Percentiles rank a stretch among this genome's conserved stretches.
Evolutionary conservation across 2,888 invertebrate species (phyloP).

Genomic region (Pandemis corylana): DNA sequence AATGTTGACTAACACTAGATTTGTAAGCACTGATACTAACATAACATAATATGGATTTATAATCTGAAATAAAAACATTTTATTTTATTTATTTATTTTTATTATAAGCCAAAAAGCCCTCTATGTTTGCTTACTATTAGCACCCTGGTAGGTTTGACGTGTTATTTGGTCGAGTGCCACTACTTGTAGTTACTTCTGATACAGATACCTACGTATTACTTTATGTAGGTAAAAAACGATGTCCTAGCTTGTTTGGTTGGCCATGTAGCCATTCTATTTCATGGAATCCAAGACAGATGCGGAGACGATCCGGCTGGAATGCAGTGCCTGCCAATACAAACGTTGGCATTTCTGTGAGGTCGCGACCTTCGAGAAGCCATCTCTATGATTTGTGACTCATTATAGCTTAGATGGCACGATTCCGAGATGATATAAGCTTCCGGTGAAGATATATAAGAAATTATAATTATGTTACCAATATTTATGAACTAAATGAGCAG

Average conservation of each 20-base stretch:
- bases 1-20: too few species aligned
- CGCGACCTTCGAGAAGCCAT: slow-evolving; percentile 27
- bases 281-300: slow-evolving; percentile 28
- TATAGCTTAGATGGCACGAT: background rate
- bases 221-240: background rate
- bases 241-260: background rate
- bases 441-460: background rate
- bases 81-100: too few species aligned
- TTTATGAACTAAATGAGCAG: background rate
- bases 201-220: background rate
- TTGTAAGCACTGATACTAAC: too few species aligned
- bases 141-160: too few species aligned
- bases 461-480: background rate
- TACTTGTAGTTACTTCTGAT: too few species aligned
- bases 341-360: slow-evolving; percentile 34
- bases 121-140: too few species aligned
- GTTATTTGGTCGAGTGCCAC: too few species aligned
- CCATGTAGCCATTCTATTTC: slow-evolving; percentile 16
- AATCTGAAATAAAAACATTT: too few species aligned
- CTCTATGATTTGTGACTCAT: background rate
- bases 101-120: too few species aligned
- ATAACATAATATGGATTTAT: too few species aligned
- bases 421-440: slow-evolving; percentile 4
- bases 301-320: slow-evolving; percentile 29
- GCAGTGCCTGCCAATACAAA: slow-evolving; percentile 28